phyloP scores from a whole-genome alignment of 2,888 invertebrate genomes.

The Limulus polyphemus region DNA sequence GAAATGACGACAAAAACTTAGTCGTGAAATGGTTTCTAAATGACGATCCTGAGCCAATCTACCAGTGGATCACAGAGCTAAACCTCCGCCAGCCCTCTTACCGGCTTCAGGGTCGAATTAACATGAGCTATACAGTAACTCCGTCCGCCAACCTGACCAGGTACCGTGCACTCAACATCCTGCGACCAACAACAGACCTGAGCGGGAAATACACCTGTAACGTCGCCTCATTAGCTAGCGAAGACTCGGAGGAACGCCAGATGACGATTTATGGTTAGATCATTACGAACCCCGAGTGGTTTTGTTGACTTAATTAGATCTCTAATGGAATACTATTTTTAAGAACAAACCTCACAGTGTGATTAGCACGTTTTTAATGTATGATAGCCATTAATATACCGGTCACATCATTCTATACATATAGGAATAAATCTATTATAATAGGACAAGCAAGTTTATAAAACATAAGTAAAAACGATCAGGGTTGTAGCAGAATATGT shows the following conservation, averaged over 20 bases:
- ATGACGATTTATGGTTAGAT: too few species aligned
- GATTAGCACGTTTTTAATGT: too few species aligned
- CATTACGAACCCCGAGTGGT: too few species aligned
- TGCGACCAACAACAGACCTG: slow-evolving; percentile 27
- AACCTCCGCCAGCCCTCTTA: slow-evolving; percentile 19
- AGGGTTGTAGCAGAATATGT: too few species aligned
- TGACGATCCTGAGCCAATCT: slow-evolving; percentile 28
- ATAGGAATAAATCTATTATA: too few species aligned
- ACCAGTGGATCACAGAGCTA: slow-evolving; percentile 30
- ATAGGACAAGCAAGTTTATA: too few species aligned
- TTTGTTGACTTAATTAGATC: too few species aligned
- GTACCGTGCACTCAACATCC: slow-evolving; percentile 27
- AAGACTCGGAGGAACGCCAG: slow-evolving; percentile 11
- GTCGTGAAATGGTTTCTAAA: slow-evolving; percentile 30
- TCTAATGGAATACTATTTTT: too few species aligned
- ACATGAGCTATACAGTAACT: slow-evolving; percentile 25
- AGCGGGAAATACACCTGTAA: slow-evolving; percentile 28
- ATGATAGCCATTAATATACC: too few species aligned
- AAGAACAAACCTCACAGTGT: too few species aligned
- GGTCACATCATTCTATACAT: too few species aligned
- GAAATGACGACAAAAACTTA: slow-evolving; percentile 19
- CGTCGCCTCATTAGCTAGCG: slow-evolving; percentile 26
- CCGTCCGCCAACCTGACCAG: slow-evolving; percentile 21
- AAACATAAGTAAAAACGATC: too few species aligned
- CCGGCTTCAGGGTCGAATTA: slow-evolving; percentile 21